Conservation (phyloP, 2,113 vertebrate species). For the Piaya cayana region DNA sequence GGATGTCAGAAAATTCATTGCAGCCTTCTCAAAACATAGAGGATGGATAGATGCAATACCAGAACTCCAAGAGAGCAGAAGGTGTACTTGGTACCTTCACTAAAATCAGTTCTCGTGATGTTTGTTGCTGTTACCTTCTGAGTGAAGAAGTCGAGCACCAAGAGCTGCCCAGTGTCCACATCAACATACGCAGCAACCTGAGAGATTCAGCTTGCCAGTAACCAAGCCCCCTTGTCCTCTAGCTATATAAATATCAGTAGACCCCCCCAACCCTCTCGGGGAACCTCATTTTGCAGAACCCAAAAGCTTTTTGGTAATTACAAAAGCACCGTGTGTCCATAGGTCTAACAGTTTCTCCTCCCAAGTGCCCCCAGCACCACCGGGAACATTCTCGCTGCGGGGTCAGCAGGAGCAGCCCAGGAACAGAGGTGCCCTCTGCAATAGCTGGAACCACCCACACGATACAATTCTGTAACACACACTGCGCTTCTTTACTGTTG, state of each 20-base stretch:
- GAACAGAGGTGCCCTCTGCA: too few relatives aligned
- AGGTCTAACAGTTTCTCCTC: neutral
- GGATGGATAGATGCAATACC: neutral
- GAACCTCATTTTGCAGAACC: neutral
- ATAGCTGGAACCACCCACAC: too few relatives aligned
- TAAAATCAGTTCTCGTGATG: neutral
- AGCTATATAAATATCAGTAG: neutral
- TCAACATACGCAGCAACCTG: neutral
- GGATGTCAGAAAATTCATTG: neutral
- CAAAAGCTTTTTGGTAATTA: neutral
- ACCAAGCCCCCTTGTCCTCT: neutral
- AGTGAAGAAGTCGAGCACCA: neutral
- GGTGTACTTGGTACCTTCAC: neutral
- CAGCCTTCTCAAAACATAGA: neutral
- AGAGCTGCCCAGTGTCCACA: neutral
- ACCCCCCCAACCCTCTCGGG: rapidly evolving
- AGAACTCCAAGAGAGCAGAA: neutral
- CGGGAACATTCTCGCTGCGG: too few relatives aligned
- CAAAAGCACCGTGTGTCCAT: neutral
- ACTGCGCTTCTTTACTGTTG: too few relatives aligned
- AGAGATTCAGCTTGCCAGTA: neutral
- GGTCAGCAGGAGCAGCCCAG: too few relatives aligned
- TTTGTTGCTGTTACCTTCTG: neutral
- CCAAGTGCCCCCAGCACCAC: neutral
- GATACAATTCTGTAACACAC: too few relatives aligned